Conservation (phyloP, 2,888 invertebrate species). For the Scaeva pyrastri region DNA sequence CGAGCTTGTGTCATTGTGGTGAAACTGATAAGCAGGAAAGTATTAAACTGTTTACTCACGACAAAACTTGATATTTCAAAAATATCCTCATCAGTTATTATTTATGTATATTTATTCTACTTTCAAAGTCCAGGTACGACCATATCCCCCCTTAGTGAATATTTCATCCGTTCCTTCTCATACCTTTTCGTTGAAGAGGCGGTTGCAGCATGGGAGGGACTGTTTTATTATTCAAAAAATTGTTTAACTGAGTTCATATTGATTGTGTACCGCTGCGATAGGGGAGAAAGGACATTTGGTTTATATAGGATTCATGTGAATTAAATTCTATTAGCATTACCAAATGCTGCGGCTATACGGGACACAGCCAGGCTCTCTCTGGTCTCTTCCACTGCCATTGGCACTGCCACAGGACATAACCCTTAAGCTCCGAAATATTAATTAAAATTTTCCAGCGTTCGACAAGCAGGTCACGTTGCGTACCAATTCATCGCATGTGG, state of each 20-base stretch:
- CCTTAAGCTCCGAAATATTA: slow-evolving; percentile 56
- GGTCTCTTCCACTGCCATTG: no score
- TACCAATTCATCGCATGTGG: slow-evolving; percentile 39
- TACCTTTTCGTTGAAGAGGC: slow-evolving; percentile 13
- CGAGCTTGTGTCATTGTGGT: no score
- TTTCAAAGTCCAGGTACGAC: background rate
- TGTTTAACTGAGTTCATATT: background rate
- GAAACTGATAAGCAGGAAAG: no score
- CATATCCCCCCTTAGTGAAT: background rate
- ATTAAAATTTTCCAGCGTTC: slow-evolving; percentile 66
- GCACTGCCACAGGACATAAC: slow-evolving; percentile 18
- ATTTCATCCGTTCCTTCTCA: background rate
- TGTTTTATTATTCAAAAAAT: background rate
- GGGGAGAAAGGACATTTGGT: background rate
- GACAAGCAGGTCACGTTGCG: slow-evolving; percentile 63
- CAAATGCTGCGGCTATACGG: slow-evolving; percentile 41
- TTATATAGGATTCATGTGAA: slow-evolving; percentile 24
- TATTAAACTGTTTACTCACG: no score
- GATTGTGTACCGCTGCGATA: background rate
- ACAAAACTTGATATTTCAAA: no score
- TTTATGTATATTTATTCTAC: no score
- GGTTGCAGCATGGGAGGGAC: no score
- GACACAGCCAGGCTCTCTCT: background rate
- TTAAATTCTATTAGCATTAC: slow-evolving; percentile 42
- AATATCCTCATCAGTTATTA: no score